A percentile compares a stretch with the other conserved stretches of the same genome.
Conservation (phyloP, 2,113 vertebrate genomes). For the Verasper variegatus region DNA sequence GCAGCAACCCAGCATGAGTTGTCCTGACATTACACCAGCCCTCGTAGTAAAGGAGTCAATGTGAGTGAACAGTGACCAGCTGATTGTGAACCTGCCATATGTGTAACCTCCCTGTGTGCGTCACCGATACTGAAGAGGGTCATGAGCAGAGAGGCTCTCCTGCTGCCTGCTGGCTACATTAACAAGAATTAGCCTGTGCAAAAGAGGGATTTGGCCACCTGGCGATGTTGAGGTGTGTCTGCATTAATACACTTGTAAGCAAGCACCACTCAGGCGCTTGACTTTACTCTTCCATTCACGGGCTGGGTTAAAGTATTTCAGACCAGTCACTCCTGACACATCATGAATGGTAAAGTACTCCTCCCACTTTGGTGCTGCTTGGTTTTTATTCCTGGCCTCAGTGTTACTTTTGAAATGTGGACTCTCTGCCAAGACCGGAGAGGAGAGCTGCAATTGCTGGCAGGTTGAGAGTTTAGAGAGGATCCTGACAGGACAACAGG, state of each 20-base stretch:
- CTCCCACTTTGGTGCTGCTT: conserved; percentile 35
- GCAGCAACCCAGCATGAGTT: neutral
- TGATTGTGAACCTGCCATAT: conserved; percentile 62
- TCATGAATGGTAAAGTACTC: conserved; percentile 28
- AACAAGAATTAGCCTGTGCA: conserved; percentile 61
- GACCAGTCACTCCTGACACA: conserved; percentile 59
- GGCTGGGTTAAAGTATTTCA: conserved; percentile 5
- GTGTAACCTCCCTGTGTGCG: conserved; percentile 61
- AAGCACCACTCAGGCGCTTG: neutral
- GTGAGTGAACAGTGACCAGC: conserved; percentile 18
- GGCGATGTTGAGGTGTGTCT: conserved; percentile 53
- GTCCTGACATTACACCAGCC: neutral
- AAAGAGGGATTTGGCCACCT: conserved; percentile 72
- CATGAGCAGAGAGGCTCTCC: conserved; percentile 31
- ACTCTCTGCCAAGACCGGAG: conserved; percentile 48
- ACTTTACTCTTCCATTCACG: neutral
- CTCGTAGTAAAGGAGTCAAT: conserved; percentile 7
- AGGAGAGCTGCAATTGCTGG: conserved; percentile 33
- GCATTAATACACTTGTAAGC: conserved; percentile 32
- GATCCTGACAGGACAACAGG: conserved; percentile 38
- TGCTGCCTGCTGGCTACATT: conserved; percentile 53
- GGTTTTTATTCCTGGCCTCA: conserved; percentile 55
- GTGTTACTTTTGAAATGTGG: conserved; percentile 68
- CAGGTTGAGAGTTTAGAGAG: conserved; percentile 21
- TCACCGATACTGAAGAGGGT: conserved; percentile 60